Evolutionary conservation across 2,888 invertebrate genomes (phyloP), one percentile per base, ranked within the genome.

Genomic region (Entomobrya multifasciata): DNA sequence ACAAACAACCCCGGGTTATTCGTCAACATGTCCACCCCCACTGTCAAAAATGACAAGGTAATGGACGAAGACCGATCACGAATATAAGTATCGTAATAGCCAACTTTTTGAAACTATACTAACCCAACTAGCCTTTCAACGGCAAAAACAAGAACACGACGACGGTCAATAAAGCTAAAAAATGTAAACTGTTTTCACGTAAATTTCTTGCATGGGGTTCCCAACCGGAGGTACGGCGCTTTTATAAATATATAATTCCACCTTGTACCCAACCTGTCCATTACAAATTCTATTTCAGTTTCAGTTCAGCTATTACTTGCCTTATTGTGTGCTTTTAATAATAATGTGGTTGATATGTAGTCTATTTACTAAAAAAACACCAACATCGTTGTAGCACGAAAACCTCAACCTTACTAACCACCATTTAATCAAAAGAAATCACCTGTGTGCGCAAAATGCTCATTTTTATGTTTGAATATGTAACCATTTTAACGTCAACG

Each of bases 1-100:
- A 57, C 72, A 81, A 47, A 82, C 72, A 82, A 60, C 30, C 47
- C 30, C 41, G 60, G 62, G 74, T 82, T 74, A 82, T 74, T 74
- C 72, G 62, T 82, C 74, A 82, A 82, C 82, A 62, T 82, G 82
- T 82, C 82, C 82, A 82, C 82, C 82, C 82, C 47, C 62, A 49
- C 49, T 74, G 82, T 74, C 82, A 74, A 74, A 49, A 62, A 13
- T 82, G 82, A 82, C 82, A 74, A 30, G 82, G 60, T 62, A 74
- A 82, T 82, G 72, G 82, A 82, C 74, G 52, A 82, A 82, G 74
- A 82, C 27, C 22, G 74, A 82, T 82, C 72, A 60, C 81, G 11
- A 60, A 36, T 47, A 49, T 30, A 25, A 11, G 15, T 25, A 67
- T 13, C 8, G 36, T 36, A 36, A 36, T 36, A 36, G 8, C 36